Base-by-base conservation (phyloP, 2,888 invertebrate species). In the Drosophila paramelanica region DNA sequence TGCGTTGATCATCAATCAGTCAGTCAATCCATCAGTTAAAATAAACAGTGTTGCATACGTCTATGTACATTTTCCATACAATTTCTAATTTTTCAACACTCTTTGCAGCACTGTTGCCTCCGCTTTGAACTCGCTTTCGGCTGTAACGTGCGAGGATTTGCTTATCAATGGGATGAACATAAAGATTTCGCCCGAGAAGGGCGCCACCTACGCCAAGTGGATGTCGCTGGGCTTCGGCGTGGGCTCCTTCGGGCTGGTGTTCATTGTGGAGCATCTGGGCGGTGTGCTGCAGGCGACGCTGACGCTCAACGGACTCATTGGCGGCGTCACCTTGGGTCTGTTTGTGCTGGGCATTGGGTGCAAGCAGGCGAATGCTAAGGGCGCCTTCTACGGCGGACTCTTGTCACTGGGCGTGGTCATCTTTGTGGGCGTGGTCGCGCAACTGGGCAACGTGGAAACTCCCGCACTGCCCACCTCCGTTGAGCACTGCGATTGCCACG, bases 121-220 rank as follows among this genome's bases (percentile, higher is more conserved):
- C n/a, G 98, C 98, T 0, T 92, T 99, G 61, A 98, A 98, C 90
- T 98, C 98, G 0, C 93, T 99, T 71, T 96, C 98, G 0, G 98
- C 98, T 1, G 96, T 98, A 31, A 96, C 97, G 0, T 95, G 97
- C 87, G 96, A 98, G 92, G 99, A 99, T 92, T 94, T 98, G 61
- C 94, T 98, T 0, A 94, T 94, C 31, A 96, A 96, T 14, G 94
- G 96, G 5, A 94, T 96, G 57, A 95, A 95, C 38, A 94, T 96
- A 39, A 94, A 95, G 67, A 92, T 98, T 74, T 94, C 95, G 0
- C 96, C 96, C 59, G 93, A 94, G 17, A 95, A 95, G 90, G 97
- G 97, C 31, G 97, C 98, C 1, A 92, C 94, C 46, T 94, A 95
- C 80, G 96, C 96, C 1, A 94, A 94, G 88, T 94, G 94, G 93